Evolutionary conservation across 2,888 invertebrate species (phyloP).

Genomic region (Cremastobaeus sp.): DNA sequence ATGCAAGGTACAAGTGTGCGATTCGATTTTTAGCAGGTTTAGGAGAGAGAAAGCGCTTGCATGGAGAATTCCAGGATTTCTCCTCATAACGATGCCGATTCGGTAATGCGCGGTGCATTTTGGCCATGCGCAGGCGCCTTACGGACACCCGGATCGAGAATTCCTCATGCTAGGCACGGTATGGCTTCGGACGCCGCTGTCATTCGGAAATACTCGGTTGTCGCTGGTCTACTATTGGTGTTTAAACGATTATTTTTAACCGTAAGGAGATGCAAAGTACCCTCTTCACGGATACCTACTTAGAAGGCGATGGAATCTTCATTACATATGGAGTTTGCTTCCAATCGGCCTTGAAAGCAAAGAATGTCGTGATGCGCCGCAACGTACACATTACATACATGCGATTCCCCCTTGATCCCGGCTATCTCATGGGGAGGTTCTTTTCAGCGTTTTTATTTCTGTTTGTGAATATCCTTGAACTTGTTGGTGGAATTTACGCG

Average conservation of each 20-base stretch:
- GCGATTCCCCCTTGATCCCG: conserved; percentile 28
- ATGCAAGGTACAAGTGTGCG: not conserved
- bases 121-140: too few relatives aligned
- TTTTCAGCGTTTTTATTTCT: conserved; percentile 51
- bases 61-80: too few relatives aligned
- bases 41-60: too few relatives aligned
- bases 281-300: conserved; percentile 51
- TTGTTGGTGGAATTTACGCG: conserved; percentile 56
- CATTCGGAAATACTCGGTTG: too few relatives aligned
- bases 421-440: conserved; percentile 24
- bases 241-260: conserved; percentile 51
- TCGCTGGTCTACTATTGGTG: conserved; percentile 36
- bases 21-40: not conserved
- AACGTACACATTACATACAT: conserved; percentile 56
- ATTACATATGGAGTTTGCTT: conserved; percentile 59
- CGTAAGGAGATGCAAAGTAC: conserved; percentile 53
- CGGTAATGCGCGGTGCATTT: too few relatives aligned
- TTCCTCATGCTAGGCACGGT: too few relatives aligned
- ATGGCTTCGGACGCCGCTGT: too few relatives aligned
- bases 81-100: too few relatives aligned
- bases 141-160: too few relatives aligned
- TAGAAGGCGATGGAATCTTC: conserved; percentile 62
- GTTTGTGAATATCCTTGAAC: conserved; percentile 53
- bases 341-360: conserved; percentile 59
- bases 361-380: conserved; percentile 58